Conservation (phyloP, 2,888 invertebrate genomes). For the Adineta ricciae region DNA sequence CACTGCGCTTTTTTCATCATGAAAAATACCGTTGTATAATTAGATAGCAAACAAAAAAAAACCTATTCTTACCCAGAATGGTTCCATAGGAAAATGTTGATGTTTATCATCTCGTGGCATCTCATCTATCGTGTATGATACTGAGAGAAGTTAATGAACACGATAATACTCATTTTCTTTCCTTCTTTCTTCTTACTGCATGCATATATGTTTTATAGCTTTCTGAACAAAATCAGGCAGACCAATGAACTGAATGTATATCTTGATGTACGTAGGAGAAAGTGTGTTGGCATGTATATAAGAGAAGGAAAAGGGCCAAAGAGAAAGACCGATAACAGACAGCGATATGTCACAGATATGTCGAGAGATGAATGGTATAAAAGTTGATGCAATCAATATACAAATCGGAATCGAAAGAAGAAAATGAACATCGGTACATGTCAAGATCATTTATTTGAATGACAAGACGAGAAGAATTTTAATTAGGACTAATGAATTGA, state of each 20-base stretch:
- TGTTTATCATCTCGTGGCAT: not conserved
- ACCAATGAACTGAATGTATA: not conserved
- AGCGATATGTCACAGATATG: not conserved
- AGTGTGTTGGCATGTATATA: not conserved
- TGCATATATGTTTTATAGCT: not conserved
- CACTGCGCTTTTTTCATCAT: not conserved
- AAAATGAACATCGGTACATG: not conserved
- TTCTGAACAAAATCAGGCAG: conserved; percentile 6
- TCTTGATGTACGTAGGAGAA: not conserved
- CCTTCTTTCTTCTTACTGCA: not conserved
- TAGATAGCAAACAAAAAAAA: not conserved
- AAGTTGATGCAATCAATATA: not conserved
- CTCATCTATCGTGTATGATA: not conserved
- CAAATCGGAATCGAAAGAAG: not conserved
- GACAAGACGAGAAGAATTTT: too few species aligned
- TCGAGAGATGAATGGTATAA: not conserved
- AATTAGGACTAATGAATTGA: too few species aligned
- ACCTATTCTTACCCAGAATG: not conserved
- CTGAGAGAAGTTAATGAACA: not conserved
- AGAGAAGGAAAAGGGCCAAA: not conserved
- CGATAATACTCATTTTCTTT: not conserved
- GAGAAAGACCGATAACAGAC: not conserved
- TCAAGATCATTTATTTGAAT: not conserved
- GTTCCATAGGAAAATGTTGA: not conserved
- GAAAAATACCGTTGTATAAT: not conserved